These are phyloP conservation scores for Leucophenga montana DNA, from an alignment of 2,888 invertebrate species.

Conservation along the genomic window DNA sequence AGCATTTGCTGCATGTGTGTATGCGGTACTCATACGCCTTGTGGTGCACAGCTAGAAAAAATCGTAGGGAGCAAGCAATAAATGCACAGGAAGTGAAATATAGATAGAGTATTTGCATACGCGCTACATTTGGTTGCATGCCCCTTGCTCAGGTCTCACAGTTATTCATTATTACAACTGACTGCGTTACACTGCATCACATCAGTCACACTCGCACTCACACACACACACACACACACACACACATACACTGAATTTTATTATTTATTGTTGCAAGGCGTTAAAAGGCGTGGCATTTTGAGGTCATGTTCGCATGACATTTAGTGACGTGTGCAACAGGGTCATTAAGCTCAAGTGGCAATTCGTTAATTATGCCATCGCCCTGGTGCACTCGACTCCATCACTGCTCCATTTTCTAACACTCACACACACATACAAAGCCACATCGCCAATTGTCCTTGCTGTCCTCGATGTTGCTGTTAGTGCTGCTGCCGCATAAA, in stretches of 20 bases:
- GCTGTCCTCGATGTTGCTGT: conserved; percentile 10
- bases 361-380: conserved; percentile 68
- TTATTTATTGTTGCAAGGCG: conserved; percentile 40
- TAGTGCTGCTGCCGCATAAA: conserved; percentile 39
- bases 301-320: conserved; percentile 3
- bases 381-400: background rate
- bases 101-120: conserved; percentile 7
- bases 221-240: background rate
- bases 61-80: conserved; percentile 62
- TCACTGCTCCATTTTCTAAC: conserved; percentile 25
- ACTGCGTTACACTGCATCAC: background rate
- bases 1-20: too few relatives aligned
- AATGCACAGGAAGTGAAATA: conserved; percentile 41
- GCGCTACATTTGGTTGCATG: background rate
- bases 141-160: background rate
- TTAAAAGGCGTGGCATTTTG: conserved; percentile 29
- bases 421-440: conserved; percentile 33
- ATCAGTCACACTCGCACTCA: background rate
- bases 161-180: background rate
- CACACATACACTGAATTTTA: conserved; percentile 3
- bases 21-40: conserved; percentile 61
- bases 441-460: background rate
- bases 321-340: conserved; percentile 62
- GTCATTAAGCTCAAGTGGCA: conserved; percentile 70
- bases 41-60: conserved; percentile 60